Percentiles rank a stretch among this genome's conserved stretches.
Evolutionary conservation across 30 jellyfish, hydroid and myxozoan species (phyloP).

Genomic region (Clytia hemisphaerica): DNA sequence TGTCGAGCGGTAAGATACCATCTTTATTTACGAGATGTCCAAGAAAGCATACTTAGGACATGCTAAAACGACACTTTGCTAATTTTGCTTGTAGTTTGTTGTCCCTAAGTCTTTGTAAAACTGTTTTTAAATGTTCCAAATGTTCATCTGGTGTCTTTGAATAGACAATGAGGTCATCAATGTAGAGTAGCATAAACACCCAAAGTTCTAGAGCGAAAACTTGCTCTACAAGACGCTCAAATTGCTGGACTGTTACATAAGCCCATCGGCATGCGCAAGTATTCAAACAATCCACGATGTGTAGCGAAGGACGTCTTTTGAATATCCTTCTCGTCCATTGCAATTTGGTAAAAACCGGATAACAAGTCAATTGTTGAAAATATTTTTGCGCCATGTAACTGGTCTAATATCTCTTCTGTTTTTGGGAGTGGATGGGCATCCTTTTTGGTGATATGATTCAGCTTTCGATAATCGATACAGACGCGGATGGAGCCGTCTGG

Average conservation of each 20-base stretch:
- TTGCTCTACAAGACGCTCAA: no score
- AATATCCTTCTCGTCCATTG: not conserved
- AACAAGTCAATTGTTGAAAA: slow-evolving; percentile 38
- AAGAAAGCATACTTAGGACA: slow-evolving; percentile 20
- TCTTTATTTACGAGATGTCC: slow-evolving; percentile 33
- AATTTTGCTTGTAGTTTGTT: slow-evolving; percentile 39
- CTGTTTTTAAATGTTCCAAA: slow-evolving; percentile 16
- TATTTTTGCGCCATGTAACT: not conserved
- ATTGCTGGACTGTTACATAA: slow-evolving; percentile 38
- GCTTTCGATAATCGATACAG: slow-evolving; percentile 29
- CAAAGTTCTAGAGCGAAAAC: no score
- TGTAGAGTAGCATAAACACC: slow-evolving; percentile 30
- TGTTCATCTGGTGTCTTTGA: slow-evolving; percentile 35
- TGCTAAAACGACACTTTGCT: slow-evolving; percentile 27
- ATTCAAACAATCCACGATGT: slow-evolving; percentile 19
- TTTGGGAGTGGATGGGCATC: slow-evolving; percentile 50
- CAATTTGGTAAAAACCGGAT: slow-evolving; percentile 35
- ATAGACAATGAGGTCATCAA: no score
- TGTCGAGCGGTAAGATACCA: slow-evolving; percentile 12
- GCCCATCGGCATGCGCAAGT: slow-evolving; percentile 42
- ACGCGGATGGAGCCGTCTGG: slow-evolving; percentile 32
- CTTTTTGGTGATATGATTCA: slow-evolving; percentile 30
- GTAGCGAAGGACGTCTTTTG: slow-evolving; percentile 1
- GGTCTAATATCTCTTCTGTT: slow-evolving; percentile 19
- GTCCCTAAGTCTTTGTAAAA: slow-evolving; percentile 18